Evolutionary conservation across 2,113 vertebrate species (phyloP), one percentile per base, ranked within the genome.

Genomic region (Centropristis striata): DNA sequence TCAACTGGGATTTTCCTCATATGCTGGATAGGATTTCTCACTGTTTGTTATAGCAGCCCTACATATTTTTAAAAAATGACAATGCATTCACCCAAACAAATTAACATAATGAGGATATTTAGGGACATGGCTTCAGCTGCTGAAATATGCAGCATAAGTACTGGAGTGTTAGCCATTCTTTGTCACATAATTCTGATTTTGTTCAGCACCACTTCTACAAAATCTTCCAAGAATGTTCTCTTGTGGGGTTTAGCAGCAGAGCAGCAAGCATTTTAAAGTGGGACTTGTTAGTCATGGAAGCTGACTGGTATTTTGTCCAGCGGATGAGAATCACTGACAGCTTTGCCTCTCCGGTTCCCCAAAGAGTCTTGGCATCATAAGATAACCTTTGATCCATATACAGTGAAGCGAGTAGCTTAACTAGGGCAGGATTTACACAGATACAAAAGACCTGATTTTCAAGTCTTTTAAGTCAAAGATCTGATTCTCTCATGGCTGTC

Each of bases 361-460:
- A 55, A 69, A 78, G 75, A 75, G 27, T 59, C 37, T 78, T 36
- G 25, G 65, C 51, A 74, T 75, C 80, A 86, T 83, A 71, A 81
- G 83, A 88, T 86, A 87, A 90, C 78, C 83, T 83, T 75, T 84
- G 81, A 89, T 88, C 79, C 69, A 32, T 54, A 72, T 42, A 77
- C 42, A 71, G 74, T 69, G 55, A 76, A 76, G 63, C 78, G 23
- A 87, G 53, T 18, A 81, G 77, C 73, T 84, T 76, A 87, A 90
- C 63, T 83, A 57, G 86, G 78, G 71, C 75, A 81, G 71, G 78
- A 85, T 79, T 88, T 86, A 79, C 71, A 49, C 75, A 25, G 65
- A 73, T 60, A 80, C 84, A 80, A 84, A 90, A 82, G 54, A 83
- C 63, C 69, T 50, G 76, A 79, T 83, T 86, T 83, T 79, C 64